Conservation (phyloP, 2,113 vertebrate species). For the Aldabrachelys gigantea region DNA sequence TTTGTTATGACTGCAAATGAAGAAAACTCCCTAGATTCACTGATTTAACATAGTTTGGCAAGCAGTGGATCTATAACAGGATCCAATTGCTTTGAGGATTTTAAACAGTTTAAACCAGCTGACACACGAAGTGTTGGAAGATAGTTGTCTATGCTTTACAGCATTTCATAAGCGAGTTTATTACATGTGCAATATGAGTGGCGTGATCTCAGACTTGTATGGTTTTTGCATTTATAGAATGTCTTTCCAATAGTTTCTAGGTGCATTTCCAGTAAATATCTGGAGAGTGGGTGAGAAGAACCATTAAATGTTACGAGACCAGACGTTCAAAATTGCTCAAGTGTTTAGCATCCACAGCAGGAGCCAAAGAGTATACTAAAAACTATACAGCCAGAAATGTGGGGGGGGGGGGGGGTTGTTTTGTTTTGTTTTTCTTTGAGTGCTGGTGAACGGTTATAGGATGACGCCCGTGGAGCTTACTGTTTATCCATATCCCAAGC, state of each 20-base stretch:
- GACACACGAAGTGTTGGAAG: neutral
- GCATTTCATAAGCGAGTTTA: neutral
- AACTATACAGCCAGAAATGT: accelerated
- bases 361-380: accelerated
- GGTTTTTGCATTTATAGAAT: neutral
- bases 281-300: neutral
- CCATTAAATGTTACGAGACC: neutral
- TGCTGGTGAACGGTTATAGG: accelerated
- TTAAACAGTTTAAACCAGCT: neutral
- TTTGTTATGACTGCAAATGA: neutral
- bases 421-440: neutral
- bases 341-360: neutral
- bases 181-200: neutral
- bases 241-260: neutral
- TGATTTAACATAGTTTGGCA: neutral
- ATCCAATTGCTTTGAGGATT: neutral
- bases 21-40: neutral
- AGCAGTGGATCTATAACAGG: neutral
- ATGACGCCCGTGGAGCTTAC: accelerated
- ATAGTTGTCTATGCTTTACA: neutral
- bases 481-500: neutral
- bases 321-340: neutral
- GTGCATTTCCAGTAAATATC: neutral
- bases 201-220: neutral
- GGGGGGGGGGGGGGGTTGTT: neutral